Percentiles rank a stretch among this genome's conserved stretches.
These are phyloP conservation scores for Panagrolaimus sp. DNA, from an alignment of 1,140 invertebrate species.

Conservation along the genomic window DNA sequence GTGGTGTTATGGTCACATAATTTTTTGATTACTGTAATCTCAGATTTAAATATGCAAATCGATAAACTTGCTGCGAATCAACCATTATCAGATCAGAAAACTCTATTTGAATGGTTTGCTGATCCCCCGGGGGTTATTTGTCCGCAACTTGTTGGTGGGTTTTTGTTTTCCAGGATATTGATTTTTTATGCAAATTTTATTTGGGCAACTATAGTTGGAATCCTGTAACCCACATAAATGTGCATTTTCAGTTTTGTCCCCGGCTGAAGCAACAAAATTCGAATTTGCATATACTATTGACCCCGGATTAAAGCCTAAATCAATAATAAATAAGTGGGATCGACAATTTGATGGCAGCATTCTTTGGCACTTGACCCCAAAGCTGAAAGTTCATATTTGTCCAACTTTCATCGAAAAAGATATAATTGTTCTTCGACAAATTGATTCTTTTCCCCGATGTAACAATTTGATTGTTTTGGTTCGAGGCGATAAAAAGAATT, in stretches of 20 bases:
- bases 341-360: neutral
- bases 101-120: neutral
- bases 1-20: constrained; percentile 2
- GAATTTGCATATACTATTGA: constrained; percentile 5
- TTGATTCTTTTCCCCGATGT: constrained; percentile 2
- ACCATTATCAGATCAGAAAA: neutral
- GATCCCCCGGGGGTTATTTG: neutral
- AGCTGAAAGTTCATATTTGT: neutral
- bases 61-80: constrained; percentile 10
- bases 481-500: neutral
- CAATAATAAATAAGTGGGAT: constrained; percentile 3
- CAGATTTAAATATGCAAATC: constrained; percentile 4
- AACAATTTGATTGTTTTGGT: neutral
- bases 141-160: constrained; percentile 2
- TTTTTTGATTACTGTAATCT: neutral
- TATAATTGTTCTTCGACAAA: neutral
- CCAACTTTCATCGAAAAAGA: neutral
- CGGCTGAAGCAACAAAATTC: neutral
- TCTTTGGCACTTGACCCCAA: neutral
- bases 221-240: neutral
- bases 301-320: neutral
- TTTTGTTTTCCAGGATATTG: too few relatives aligned
- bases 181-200: too few relatives aligned
- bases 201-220: too few relatives aligned
- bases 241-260: neutral